Evolutionary conservation across 2,888 invertebrate species (phyloP), one percentile per base, ranked within the genome.

Genomic region (Spisula subtruncata): DNA sequence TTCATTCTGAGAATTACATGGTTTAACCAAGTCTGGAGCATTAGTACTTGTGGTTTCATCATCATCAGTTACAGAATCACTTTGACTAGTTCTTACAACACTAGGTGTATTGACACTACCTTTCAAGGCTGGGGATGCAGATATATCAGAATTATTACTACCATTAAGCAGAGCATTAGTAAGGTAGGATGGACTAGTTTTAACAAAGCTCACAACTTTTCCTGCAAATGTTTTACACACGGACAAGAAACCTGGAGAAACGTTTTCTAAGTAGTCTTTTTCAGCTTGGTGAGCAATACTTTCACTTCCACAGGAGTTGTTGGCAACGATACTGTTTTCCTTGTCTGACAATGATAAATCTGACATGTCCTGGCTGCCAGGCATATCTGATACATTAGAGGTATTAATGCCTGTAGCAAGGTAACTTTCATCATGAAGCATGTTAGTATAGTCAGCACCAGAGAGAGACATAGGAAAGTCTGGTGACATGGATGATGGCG

Each of bases 151-250:
- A 18, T 32, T 81, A 25, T 71, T 71, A 16, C 35, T 85, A 20
- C 18, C 71, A 25, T 87, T 87, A 41, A 71, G 56, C 16, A 87
- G 20, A 32, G 82, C 35, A 86, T 75, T 80, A 18, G 89, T 81
- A 8, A 91, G 54, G 75, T 83, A 91, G 0, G 86, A 84, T 25
- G 92, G 91, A 85, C 92, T 92, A 35, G 92, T 90, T 88, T 87
- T 93, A 1, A 91, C 92, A 83, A 93, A 87, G 41, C 88, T 86
- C 18, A 89, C 89, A 16, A 93, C 90, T 89, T 92, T 92, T 32
- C 91, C 93, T 46, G 92, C 93, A 81, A 93, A 88, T 51, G 90
- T 54, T 86, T 91, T 92, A 83, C 90, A 90, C 25, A 92, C 79
- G 32, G 89, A 90, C 16, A 93, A 41, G 86, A 92, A 91, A 20